Percentiles rank a stretch among this genome's conserved stretches.
phyloP scores from a whole-genome alignment of 2,888 invertebrate species.

The Hanleya hanleyi region DNA sequence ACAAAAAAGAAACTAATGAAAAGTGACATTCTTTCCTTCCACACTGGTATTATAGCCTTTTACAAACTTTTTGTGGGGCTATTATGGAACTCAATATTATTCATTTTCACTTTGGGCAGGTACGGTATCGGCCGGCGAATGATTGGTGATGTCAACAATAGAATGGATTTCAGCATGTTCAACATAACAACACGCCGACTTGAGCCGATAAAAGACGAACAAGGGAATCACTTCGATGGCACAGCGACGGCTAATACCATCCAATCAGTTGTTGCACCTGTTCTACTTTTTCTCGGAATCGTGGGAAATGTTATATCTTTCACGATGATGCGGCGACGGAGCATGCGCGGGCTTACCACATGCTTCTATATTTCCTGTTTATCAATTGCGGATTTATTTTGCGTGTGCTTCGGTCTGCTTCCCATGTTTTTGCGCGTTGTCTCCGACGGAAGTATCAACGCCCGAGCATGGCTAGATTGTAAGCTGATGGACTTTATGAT shows the following conservation, averaged over 20 bases:
- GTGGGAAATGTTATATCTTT: not conserved
- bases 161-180: no score
- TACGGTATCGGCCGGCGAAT: no score
- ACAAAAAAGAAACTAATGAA: no score
- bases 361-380: constrained; percentile 1
- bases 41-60: no score
- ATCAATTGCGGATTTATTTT: not conserved
- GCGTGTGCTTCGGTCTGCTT: constrained; percentile 1
- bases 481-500: not conserved
- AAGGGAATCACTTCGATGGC: not conserved
- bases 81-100: no score
- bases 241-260: not conserved
- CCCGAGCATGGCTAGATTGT: not conserved
- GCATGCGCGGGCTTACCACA: not conserved
- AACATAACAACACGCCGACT: no score
- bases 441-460: not conserved
- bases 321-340: not conserved
- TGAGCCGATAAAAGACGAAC: not conserved
- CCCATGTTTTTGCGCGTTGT: not conserved
- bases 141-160: no score
- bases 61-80: no score
- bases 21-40: no score
- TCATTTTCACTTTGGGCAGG: no score
- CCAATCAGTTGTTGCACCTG: not conserved
- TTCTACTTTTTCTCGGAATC: not conserved